Base-by-base conservation (phyloP, 1,140 invertebrate species). In the Planococcus citri region DNA sequence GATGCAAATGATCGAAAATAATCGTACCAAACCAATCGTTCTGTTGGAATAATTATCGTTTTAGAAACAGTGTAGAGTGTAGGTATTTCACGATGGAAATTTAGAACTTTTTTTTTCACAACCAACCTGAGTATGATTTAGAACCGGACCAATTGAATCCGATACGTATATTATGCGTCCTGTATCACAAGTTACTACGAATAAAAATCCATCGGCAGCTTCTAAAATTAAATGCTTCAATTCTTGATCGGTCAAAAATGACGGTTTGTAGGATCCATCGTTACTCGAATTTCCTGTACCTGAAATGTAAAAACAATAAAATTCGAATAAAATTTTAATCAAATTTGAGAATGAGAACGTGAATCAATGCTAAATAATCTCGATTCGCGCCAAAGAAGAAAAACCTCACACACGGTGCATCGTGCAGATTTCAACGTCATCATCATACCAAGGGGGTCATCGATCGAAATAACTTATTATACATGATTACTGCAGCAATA, bases 131-230 rank as follows among this genome's bases (percentile, higher is more conserved):
- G 92, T 88, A 74, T 97, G 94, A 79, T 97, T 96, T 20, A 99
- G 82, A 25, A 99, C 95, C 9, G 96, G 95, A 69, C 92, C 91
- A 73, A 99, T 92, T 38, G 95, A 98, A 81, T 99, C 97, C 14
- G 95, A 97, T 17, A 98, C 96, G 77, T 99, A 99, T 74, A 99
- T 95, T 61, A 99, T 88, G 74, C 94, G 83, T 0, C 96, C 97
- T 20, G 92, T 94, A 78, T 99, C 97, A 82, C 97, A 99, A 73
- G 94, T 93, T 0, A 98, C 92, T 8, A 99, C 97, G 80, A 99
- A 99, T 24, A 99, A 83, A 80, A 99, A 99, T 1, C 97, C 97
- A 83, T 99, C 97, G 12, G 97, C 97, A 21, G 97, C 96, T 82
- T 99, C 97, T 67, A 99, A 81, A 72, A 99, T 98, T 69, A 99